Conservation (phyloP, 1,140 invertebrate genomes). For the Drosophila arawakana region DNA sequence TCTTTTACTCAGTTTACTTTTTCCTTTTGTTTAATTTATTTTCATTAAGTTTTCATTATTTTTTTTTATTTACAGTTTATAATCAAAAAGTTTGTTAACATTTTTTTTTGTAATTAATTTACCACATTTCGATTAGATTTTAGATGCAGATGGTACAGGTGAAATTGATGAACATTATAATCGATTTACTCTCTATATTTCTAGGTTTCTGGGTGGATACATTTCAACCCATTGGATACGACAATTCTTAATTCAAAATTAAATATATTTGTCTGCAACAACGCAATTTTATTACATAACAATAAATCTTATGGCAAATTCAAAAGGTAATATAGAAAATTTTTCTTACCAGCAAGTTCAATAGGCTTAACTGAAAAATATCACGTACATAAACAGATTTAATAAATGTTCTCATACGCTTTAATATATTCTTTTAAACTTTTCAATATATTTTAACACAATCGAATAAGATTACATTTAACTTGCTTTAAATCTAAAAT, state of each 20-base stretch:
- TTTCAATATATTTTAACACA: conserved; percentile 21
- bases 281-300: conserved; percentile 32
- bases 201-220: neutral
- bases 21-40: neutral
- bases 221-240: neutral
- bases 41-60: conserved; percentile 9
- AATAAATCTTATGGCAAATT: conserved; percentile 11
- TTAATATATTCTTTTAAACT: neutral
- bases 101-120: conserved; percentile 11
- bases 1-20: neutral
- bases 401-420: neutral
- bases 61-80: conserved; percentile 23
- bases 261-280: conserved; percentile 38
- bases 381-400: conserved; percentile 27
- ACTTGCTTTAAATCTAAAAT: conserved; percentile 1
- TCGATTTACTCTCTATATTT: conserved; percentile 34
- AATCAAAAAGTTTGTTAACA: conserved; percentile 16
- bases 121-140: conserved; percentile 22
- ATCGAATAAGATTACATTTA: neutral
- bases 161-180: conserved; percentile 3
- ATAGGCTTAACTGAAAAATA: conserved; percentile 24
- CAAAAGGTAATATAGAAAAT: conserved; percentile 9
- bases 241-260: conserved; percentile 24
- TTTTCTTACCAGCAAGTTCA: no score
- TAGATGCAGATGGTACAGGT: conserved; percentile 7